Percentiles rank a stretch among this genome's conserved stretches.
Evolutionary conservation across 64 coral and sea anemone genomes (phyloP).

Genomic region (Orbicella faveolata): DNA sequence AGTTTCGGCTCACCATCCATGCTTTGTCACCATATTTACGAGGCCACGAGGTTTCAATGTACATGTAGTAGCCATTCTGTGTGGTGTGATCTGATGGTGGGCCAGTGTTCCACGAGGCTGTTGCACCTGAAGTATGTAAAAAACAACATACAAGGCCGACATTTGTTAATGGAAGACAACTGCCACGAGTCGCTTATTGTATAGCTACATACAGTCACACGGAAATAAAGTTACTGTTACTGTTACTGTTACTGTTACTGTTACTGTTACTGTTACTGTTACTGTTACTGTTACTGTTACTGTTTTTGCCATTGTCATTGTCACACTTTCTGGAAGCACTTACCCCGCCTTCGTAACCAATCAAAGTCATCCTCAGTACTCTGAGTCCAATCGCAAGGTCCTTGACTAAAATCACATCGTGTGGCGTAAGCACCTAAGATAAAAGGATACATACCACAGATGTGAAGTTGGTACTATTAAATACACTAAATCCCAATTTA

Average conservation of each 20-base stretch:
- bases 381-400: constrained; percentile 86
- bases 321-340: not conserved
- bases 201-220: no score
- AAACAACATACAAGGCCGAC: not conserved
- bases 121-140: not conserved
- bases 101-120: constrained; percentile 39
- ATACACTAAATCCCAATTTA: no score
- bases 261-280: no score
- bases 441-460: not conserved
- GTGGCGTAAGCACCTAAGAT: constrained; percentile 52
- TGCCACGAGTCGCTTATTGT: not conserved
- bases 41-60: constrained; percentile 88
- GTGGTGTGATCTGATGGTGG: constrained; percentile 35
- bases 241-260: no score
- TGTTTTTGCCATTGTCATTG: no score
- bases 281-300: no score
- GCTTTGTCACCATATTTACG: constrained; percentile 79
- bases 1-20: constrained; percentile 71
- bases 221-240: no score
- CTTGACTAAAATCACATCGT: constrained; percentile 69
- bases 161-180: not conserved
- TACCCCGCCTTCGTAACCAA: constrained; percentile 73
- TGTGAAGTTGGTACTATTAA: no score
- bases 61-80: constrained; percentile 73
- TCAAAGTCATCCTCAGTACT: constrained; percentile 79